phyloP scores from a whole-genome alignment of 2,888 invertebrate genomes.

The Tridacna crocea region DNA sequence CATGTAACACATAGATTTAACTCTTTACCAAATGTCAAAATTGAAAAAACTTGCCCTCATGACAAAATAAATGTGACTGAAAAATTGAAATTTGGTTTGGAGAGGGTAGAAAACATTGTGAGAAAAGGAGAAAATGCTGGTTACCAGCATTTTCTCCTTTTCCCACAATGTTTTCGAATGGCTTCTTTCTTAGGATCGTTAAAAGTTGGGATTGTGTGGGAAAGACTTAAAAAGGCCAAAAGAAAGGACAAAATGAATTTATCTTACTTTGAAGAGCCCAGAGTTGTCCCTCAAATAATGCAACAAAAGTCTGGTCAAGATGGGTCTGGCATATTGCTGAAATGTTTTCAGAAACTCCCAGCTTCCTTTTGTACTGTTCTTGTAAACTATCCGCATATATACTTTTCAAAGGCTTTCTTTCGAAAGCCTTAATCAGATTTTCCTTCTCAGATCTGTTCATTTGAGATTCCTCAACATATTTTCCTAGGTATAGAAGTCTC shows the following conservation, averaged over 20 bases:
- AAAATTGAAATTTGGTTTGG: too few species aligned
- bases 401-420: not conserved
- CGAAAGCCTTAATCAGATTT: slow-evolving; percentile 4
- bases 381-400: not conserved
- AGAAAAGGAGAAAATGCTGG: not conserved
- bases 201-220: too few species aligned
- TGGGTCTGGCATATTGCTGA: slow-evolving; percentile 27
- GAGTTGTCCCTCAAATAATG: not conserved
- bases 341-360: slow-evolving; percentile 23
- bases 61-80: too few species aligned
- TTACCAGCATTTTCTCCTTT: slow-evolving; percentile 9
- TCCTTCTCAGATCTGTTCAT: not conserved
- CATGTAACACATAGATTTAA: too few species aligned
- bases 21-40: too few species aligned
- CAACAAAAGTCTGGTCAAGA: slow-evolving; percentile 21
- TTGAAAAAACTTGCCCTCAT: too few species aligned
- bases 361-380: not conserved
- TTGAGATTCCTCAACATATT: not conserved
- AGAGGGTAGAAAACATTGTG: too few species aligned
- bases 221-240: too few species aligned
- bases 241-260: too few species aligned
- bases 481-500: slow-evolving; percentile 5
- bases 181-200: too few species aligned
- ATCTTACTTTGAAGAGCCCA: slow-evolving; percentile 41
- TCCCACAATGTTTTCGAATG: not conserved